Conservation (phyloP, 1,140 invertebrate species). For the Mycetomoellerius zeteki region DNA sequence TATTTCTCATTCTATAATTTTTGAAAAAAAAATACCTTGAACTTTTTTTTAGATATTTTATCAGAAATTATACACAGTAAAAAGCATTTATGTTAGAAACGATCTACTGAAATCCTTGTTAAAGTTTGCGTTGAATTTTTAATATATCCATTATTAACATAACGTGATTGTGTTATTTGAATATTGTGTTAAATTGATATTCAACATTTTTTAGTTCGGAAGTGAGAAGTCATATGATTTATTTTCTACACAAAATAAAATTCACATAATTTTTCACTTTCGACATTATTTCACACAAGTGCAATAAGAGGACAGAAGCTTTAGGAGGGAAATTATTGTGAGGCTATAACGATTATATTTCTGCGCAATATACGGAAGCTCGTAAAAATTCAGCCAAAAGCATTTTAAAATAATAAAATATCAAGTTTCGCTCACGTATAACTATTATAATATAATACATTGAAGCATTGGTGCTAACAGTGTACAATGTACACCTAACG, state of each 20-base stretch:
- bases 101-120: no score
- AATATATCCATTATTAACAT: no score
- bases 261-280: neutral
- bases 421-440: neutral
- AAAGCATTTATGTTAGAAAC: no score
- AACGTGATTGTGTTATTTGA: no score
- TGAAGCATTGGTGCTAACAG: constrained; percentile 18
- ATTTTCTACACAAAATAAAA: neutral
- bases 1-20: no score
- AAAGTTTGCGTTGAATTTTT: no score
- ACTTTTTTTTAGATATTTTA: no score
- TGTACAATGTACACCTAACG: constrained; percentile 5
- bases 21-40: no score
- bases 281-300: neutral
- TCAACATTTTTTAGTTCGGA: neutral
- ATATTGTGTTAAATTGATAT: no score
- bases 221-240: neutral
- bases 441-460: neutral
- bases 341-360: neutral
- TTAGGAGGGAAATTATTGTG: neutral
- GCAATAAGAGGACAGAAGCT: neutral
- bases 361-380: neutral
- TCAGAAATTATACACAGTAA: no score
- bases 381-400: constrained; percentile 25
- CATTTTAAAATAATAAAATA: constrained; percentile 37